Conservation (phyloP, 2,888 invertebrate genomes). For the Stomorhina lunata region DNA sequence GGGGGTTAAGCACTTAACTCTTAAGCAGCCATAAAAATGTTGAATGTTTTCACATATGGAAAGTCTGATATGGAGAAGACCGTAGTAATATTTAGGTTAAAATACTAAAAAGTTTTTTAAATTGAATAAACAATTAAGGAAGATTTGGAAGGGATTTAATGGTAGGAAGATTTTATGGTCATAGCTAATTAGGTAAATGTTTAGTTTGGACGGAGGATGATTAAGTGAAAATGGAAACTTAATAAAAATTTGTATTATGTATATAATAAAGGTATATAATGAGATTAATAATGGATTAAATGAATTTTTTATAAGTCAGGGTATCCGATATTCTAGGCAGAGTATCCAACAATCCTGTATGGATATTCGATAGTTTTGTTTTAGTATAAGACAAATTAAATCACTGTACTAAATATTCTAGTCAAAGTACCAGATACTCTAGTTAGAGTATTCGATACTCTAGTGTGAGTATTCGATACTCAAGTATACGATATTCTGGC, state of each 20-base stretch:
- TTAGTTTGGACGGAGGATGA: not conserved
- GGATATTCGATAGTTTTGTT: too few relatives aligned
- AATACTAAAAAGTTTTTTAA: conserved; percentile 8
- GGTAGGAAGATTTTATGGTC: not conserved
- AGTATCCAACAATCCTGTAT: too few relatives aligned
- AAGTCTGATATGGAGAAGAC: not conserved
- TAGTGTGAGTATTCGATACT: too few relatives aligned
- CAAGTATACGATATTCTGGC: too few relatives aligned
- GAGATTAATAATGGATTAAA: too few relatives aligned
- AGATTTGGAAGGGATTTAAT: not conserved
- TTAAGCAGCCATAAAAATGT: conserved; percentile 39
- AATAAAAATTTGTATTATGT: not conserved
- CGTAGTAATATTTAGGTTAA: conserved; percentile 1
- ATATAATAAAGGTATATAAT: not conserved
- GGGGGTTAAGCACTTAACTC: conserved; percentile 53
- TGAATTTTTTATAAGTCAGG: too few relatives aligned
- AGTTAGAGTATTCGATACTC: too few relatives aligned
- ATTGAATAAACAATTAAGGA: conserved; percentile 17
- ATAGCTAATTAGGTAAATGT: not conserved
- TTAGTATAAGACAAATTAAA: too few relatives aligned
- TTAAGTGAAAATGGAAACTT: not conserved
- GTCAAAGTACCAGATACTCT: too few relatives aligned
- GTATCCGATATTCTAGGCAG: too few relatives aligned
- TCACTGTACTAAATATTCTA: too few relatives aligned
- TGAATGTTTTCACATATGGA: conserved; percentile 8